phyloP scores from a whole-genome alignment of 1,140 invertebrate species.

The Drosophila nebulosa region DNA sequence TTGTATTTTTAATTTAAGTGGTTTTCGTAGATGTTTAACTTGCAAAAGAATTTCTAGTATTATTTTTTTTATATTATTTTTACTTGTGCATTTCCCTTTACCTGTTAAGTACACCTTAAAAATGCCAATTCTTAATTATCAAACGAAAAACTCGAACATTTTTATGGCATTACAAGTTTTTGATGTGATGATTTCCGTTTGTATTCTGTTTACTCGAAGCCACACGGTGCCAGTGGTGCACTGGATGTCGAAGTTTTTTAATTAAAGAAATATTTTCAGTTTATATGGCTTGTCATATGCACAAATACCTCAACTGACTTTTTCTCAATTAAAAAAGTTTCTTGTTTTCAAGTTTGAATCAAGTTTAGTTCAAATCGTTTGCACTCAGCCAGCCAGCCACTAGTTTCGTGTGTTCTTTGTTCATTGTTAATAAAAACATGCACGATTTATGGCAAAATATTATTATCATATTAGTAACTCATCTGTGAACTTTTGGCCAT shows the following conservation, averaged over 20 bases:
- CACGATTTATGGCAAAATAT: slow-evolving; percentile 38
- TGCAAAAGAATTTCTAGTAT: neutral
- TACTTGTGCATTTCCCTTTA: neutral
- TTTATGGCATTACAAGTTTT: slow-evolving; percentile 17
- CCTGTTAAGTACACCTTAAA: no score
- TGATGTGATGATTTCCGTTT: neutral
- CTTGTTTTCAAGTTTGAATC: slow-evolving; percentile 22
- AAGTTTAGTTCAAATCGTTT: slow-evolving; percentile 1
- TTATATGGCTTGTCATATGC: slow-evolving; percentile 32
- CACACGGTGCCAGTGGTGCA: slow-evolving; percentile 13
- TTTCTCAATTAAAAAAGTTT: slow-evolving; percentile 49
- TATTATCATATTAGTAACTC: slow-evolving; percentile 56
- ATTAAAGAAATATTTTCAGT: slow-evolving; percentile 44
- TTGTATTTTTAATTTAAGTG: neutral
- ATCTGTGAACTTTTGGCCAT: slow-evolving; percentile 41
- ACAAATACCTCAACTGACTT: slow-evolving; percentile 36
- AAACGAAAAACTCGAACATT: neutral
- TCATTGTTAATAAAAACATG: slow-evolving; percentile 39
- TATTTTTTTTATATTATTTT: neutral
- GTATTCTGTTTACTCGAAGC: neutral
- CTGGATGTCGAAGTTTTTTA: slow-evolving; percentile 47
- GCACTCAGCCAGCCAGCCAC: neutral
- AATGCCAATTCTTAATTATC: neutral
- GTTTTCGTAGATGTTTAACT: neutral
- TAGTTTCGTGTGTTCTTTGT: neutral